These are phyloP conservation scores for Microcebus griseorufus DNA, from an alignment of 2,113 vertebrate species.

Conservation along the genomic window DNA sequence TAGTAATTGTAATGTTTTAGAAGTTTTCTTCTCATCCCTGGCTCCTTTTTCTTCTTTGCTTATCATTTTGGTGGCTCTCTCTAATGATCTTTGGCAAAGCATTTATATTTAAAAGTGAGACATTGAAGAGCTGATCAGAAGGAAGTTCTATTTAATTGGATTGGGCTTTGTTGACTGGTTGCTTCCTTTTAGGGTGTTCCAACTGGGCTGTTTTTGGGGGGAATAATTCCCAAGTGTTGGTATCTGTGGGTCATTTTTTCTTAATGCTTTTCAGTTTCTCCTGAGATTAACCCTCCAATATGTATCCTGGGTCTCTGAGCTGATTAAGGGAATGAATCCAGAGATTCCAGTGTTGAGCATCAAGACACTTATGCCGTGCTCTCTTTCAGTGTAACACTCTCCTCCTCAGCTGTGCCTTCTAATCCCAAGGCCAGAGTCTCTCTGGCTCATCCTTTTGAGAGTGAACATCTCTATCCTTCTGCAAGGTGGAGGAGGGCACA, in stretches of 20 bases:
- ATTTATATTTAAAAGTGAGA: not conserved
- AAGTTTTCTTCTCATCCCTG: not conserved
- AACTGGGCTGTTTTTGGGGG: not conserved
- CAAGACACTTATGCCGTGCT: not conserved
- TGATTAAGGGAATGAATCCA: fast-evolving
- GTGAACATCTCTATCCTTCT: not conserved
- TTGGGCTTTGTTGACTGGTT: not conserved
- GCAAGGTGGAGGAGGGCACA: not conserved
- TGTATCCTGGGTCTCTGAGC: not conserved
- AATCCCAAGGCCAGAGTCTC: not conserved
- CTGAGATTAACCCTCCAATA: not conserved
- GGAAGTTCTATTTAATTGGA: not conserved
- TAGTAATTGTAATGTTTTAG: not conserved
- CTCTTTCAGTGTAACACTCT: not conserved
- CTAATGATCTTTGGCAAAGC: not conserved
- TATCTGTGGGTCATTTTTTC: not conserved
- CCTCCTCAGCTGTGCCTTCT: not conserved
- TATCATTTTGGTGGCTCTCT: not conserved
- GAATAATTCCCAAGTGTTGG: not conserved
- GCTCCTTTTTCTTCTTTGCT: not conserved
- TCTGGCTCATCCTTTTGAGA: not conserved
- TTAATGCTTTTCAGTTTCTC: not conserved
- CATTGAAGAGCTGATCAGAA: not conserved
- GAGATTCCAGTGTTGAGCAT: not conserved
- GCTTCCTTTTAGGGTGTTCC: not conserved